Evolutionary conservation across 2,888 invertebrate species (phyloP).

Genomic region (Troglohyphantes excavatus): DNA sequence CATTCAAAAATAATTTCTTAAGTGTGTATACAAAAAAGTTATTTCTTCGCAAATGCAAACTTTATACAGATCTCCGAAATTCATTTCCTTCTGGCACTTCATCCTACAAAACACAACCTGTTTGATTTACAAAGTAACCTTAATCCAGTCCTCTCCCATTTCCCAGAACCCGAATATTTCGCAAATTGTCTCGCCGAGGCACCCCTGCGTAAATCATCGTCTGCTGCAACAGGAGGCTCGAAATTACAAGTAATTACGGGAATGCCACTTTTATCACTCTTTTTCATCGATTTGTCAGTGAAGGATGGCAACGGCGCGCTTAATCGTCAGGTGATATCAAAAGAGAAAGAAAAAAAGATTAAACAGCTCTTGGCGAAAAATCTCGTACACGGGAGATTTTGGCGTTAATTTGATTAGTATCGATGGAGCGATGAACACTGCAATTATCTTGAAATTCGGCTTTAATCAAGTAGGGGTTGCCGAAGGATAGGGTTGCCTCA

Average conservation of each 20-base stretch:
- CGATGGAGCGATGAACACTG: conserved; percentile 57
- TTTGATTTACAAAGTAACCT: neutral
- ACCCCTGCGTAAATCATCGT: conserved; percentile 7
- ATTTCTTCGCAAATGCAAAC: no score
- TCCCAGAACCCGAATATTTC: neutral
- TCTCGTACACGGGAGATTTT: conserved; percentile 24
- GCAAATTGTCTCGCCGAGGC: neutral
- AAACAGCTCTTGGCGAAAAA: conserved; percentile 29
- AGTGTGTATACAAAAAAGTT: no score
- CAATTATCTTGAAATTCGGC: conserved; percentile 42
- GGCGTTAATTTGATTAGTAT: conserved; percentile 61
- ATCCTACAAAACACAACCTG: neutral
- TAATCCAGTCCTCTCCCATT: neutral
- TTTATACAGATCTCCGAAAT: neutral
- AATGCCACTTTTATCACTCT: conserved; percentile 22
- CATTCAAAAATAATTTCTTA: no score
- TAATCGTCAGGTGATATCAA: conserved; percentile 34
- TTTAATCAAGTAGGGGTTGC: conserved; percentile 51
- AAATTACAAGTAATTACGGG: conserved; percentile 32
- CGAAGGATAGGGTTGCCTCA: neutral
- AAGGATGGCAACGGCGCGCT: conserved; percentile 22
- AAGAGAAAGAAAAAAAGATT: neutral
- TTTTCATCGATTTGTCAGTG: conserved; percentile 25
- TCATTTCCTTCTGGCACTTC: neutral
- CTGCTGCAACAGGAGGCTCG: conserved; percentile 6